Base-by-base conservation (phyloP, 2,888 invertebrate species). In the Acleris emargana region DNA sequence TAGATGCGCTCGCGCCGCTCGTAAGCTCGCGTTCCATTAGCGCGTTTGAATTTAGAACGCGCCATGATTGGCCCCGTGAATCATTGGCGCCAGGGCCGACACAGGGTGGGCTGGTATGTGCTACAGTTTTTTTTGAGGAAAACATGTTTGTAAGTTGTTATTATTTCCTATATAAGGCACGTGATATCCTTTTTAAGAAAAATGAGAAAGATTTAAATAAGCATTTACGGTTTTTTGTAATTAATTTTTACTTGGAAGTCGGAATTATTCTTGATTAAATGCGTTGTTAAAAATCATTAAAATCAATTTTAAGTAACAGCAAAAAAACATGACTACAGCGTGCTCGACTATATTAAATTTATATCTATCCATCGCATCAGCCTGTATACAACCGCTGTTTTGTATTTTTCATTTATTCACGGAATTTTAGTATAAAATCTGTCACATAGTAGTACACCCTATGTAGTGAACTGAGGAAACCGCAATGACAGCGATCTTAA, bases 11-110 rank as follows among this genome's bases (percentile, higher is more conserved):
- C 80, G 88, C 88, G 89, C 86, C 81, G 76, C 76, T 77, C 77
- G 78, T 80, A 82, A 81, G 83, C 81, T 82, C 85, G 81, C 73
- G 82, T 88, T 90, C 90, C 90, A 91, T 90, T 91, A 91, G 89
- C 86, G 88, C 80, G 85, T 87, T 88, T 84, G 83, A 78, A 89
- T 89, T 82, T 90, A 89, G 89, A 91, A 88, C 83, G 77, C 75
- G 73, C 75, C 74, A 75, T 75, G 81, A 89, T 89, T 88, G 88
- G 88, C 68, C 72, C 71, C 71, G 73, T 90, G 86, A 88, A 88
- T 90, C 89, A 88, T 83, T 84, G 57, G 57, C 57, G 57, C 57
- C 57, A 57, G 54, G 54, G 54, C n/a, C n/a, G 57, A 43, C 22
- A 57, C 57, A 57, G 57, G 57, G 57, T 57, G 57, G 57, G 43